Evolutionary conservation across 2,888 invertebrate genomes (phyloP).

Genomic region (Seladonia tumulorum): DNA sequence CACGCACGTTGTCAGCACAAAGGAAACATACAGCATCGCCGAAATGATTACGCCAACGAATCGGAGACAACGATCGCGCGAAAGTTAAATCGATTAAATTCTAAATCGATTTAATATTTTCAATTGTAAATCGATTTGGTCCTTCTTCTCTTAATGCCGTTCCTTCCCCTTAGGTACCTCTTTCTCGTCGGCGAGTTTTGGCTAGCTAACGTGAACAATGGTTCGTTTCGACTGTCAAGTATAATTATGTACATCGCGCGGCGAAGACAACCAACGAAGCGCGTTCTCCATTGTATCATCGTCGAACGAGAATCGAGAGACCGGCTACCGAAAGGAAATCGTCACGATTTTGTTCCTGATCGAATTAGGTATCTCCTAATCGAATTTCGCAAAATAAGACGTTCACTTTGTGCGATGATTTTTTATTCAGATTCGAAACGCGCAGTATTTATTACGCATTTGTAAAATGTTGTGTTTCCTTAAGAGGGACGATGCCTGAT

Average conservation of each 20-base stretch:
- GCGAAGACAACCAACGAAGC: background rate
- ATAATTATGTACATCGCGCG: background rate
- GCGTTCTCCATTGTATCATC: background rate
- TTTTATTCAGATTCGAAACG: background rate
- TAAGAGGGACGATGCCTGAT: too few species aligned
- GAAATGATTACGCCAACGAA: slow-evolving; percentile 11
- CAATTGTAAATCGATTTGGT: background rate
- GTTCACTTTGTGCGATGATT: background rate
- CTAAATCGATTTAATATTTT: too few species aligned
- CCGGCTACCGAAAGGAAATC: background rate
- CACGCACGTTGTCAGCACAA: background rate
- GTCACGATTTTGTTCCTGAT: background rate
- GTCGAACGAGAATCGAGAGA: slow-evolving; percentile 2
- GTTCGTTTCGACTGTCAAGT: background rate
- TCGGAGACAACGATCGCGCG: background rate
- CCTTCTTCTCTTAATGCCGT: background rate
- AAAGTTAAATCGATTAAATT: background rate
- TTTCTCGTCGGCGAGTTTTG: background rate
- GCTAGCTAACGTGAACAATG: slow-evolving; percentile 6
- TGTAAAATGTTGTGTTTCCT: too few species aligned
- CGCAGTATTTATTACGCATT: background rate
- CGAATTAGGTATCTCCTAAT: background rate
- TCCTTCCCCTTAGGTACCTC: background rate
- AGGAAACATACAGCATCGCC: background rate
- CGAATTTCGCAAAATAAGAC: background rate